Conservation (phyloP, 2,888 invertebrate species). For the Lithophane semibrunnea region DNA sequence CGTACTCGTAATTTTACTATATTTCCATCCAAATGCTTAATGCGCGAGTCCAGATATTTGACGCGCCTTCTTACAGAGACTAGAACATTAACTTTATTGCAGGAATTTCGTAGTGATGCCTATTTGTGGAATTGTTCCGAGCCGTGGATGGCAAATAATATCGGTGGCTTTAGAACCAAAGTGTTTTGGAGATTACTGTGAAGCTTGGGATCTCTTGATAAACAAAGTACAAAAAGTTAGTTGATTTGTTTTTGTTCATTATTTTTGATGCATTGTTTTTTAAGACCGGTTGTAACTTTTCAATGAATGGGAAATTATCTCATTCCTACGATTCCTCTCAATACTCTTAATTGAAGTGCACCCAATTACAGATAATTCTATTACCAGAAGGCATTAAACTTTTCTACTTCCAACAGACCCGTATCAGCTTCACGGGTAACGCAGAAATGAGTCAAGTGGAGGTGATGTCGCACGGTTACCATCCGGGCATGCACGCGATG, state of each 20-base stretch:
- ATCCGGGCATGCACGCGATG: conserved; percentile 82
- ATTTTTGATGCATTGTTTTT: not conserved
- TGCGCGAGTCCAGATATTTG: not conserved
- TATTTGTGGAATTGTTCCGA: conserved; percentile 85
- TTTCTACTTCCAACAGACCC: conserved; percentile 71
- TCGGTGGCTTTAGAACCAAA: conserved; percentile 86
- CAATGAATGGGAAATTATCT: not conserved
- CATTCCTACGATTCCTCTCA: not conserved
- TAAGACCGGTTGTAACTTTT: not conserved
- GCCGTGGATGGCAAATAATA: conserved; percentile 87
- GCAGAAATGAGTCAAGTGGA: conserved; percentile 84
- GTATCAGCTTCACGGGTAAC: conserved; percentile 81
- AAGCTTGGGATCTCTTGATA: conserved; percentile 85
- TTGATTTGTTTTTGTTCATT: not conserved
- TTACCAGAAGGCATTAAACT: not conserved
- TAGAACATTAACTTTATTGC: conserved; percentile 21
- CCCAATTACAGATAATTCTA: not conserved
- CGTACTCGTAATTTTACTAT: too few species aligned
- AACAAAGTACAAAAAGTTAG: conserved; percentile 83
- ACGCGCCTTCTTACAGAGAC: not conserved
- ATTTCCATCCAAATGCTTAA: not conserved
- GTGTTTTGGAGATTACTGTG: conserved; percentile 81
- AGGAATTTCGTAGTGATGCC: conserved; percentile 86
- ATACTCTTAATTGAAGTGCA: not conserved
- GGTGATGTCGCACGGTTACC: conserved; percentile 85